Base-by-base conservation (phyloP, 2,113 vertebrate species). In the Calyptomena viridis region DNA sequence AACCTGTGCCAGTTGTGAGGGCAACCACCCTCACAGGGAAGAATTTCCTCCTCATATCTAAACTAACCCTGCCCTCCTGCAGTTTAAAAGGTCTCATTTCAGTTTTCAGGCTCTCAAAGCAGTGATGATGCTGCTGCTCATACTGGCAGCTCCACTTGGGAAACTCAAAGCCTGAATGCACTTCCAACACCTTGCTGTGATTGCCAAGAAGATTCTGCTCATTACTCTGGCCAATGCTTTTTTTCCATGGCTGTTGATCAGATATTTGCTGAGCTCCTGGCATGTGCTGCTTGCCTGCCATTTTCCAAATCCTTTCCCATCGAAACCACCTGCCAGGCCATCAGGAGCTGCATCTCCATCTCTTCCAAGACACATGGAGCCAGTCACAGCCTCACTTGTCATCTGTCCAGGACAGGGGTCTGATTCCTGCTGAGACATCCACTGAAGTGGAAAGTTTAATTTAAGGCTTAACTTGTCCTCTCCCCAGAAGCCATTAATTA, bases 21-120 rank as follows among this genome's bases (percentile, higher is more conserved):
- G 35, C 3, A 3, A 0, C 12, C 12, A 33, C 3, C 44, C 59
- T 58, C 42, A 22, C 3, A 58, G 22, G 0, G 0, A 11, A 9
- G 0, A 66, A 44, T 39, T 56, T 39, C 3, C 27, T 19, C 27
- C 52, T 5, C 58, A 21, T 52, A 33, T 59, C 33, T 39, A 62
- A 67, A 46, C 28, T 3, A 28, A 3, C 13, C 46, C 23, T 21
- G 10, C 12, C 19, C 11, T 59, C 5, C 24, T 33, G 0, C 33
- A n/a, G 37, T 64, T 5, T 35, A 11, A 59, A 66, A 60, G 10
- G 12, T 21, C 12, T 44, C 12, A 11, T n/a, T 46, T 53, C 33
- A 24, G 23, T 37, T 74, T 44, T 44, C 33, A 55, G 47, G 8
- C 18, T 15, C 31, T 25, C 44, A 68, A 63, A 5, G 15, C 30